Evolutionary conservation across 1,140 invertebrate species (phyloP).

Genomic region (Eulimnadia texana): DNA sequence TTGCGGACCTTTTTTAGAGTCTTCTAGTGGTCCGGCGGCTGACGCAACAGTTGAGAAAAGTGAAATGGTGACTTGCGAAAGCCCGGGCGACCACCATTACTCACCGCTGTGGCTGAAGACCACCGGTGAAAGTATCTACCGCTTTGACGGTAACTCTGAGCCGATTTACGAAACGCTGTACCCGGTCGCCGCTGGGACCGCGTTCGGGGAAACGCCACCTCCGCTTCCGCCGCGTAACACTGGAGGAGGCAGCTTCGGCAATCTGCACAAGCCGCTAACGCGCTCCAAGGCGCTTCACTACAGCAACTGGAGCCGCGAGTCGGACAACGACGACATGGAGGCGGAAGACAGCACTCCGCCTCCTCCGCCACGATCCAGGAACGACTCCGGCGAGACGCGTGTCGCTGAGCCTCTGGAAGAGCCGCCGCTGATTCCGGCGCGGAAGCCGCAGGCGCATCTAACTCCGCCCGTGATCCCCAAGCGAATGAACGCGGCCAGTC

Average conservation of each 20-base stretch:
- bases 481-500: background rate
- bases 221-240: conserved; percentile 29
- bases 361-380: conserved; percentile 21
- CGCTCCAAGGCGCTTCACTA: conserved; percentile 18
- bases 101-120: conserved; percentile 19
- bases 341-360: conserved; percentile 13
- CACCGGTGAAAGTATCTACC: conserved; percentile 10
- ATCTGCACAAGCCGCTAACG: conserved; percentile 19
- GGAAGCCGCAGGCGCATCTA: background rate
- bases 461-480: background rate
- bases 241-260: background rate
- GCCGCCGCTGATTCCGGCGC: background rate
- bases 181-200: conserved; percentile 16
- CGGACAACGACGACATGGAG: background rate
- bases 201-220: conserved; percentile 26
- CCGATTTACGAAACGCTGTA: conserved; percentile 30
- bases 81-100: conserved; percentile 3
- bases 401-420: background rate
- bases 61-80: conserved; percentile 9
- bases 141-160: conserved; percentile 16
- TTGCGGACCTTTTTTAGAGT: background rate
- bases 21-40: background rate
- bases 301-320: conserved; percentile 6
- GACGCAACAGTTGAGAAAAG: too few relatives aligned
- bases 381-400: background rate